These are phyloP conservation scores for Acronicta alni DNA, from an alignment of 2,888 invertebrate species.

Conservation along the genomic window DNA sequence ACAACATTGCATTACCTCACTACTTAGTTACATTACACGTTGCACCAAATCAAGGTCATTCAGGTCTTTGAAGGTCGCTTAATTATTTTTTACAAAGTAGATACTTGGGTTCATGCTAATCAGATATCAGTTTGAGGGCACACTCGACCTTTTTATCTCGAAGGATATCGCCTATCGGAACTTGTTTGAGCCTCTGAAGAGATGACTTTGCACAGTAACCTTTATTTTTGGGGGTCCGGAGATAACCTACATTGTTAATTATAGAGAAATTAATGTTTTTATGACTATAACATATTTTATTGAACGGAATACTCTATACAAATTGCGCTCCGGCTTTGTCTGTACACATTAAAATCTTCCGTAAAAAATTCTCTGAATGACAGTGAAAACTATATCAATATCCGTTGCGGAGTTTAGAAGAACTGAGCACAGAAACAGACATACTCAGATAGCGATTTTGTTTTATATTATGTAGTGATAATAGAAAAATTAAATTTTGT, in stretches of 20 bases:
- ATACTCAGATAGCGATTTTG: no score
- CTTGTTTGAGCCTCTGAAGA: slow-evolving; percentile 10
- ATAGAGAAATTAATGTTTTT: no score
- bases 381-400: no score
- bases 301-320: no score
- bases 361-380: no score
- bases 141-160: slow-evolving; percentile 32
- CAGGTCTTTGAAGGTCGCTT: slow-evolving; percentile 1
- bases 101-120: slow-evolving; percentile 7
- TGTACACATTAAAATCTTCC: no score
- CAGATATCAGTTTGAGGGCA: slow-evolving; percentile 27
- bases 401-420: no score
- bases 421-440: no score
- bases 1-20: neutral
- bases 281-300: no score
- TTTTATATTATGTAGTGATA: no score
- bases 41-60: neutral
- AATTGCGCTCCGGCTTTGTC: no score
- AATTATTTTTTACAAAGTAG: slow-evolving; percentile 26
- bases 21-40: neutral
- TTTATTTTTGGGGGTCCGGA: slow-evolving; percentile 11
- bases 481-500: no score
- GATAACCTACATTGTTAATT: neutral
- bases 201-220: slow-evolving; percentile 1
- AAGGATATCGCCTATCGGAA: slow-evolving; percentile 32